Base-by-base conservation (phyloP, 2,888 invertebrate genomes). In the Torymus aiolomorphi region DNA sequence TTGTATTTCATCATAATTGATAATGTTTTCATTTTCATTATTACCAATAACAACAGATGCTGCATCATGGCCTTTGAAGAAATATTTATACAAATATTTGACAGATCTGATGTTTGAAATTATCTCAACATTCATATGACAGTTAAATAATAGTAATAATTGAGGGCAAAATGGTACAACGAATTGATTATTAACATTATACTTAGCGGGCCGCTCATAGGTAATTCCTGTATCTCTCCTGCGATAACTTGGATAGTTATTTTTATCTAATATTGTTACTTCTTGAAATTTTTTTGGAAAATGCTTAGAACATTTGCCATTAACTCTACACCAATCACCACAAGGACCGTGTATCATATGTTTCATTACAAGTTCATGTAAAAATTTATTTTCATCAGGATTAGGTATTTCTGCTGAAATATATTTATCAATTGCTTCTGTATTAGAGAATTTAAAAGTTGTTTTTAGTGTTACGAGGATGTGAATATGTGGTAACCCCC, bases 301-400 rank as follows among this genome's bases (percentile, higher is more conserved):
- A 63, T 84, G 76, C 82, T 88, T 88, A 8, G 83, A 80, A 52
- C 86, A 86, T 83, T 85, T 85, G 42, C 82, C 83, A 74, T 83
- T 62, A 16, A 77, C 31, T 56, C 57, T 42, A 78, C 83, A 84
- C 83, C 84, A 84, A 65, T 77, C 70, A 11, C 87, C 87, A 82
- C 88, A 89, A 76, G 88, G 87, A 73, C 88, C 87, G 84, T 90
- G 87, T 76, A 88, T 85, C 88, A 91, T 89, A 76, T 86, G 82
- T 65, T 83, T 84, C 52, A 75, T 85, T 1, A 91, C 85, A 31
- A 88, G 84, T 11, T 86, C 82, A 82, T 85, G 82, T 24, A 91
- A 83, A 31, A 31, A 31, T 31, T 31, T 31, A 31, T 31, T 82
- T 81, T 89, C 86, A 0, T 88, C 16, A 80, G 83, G 88, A 14